Percentiles rank a stretch among this genome's conserved stretches.
Conservation (phyloP, 2,113 vertebrate genomes). For the Scatophagus argus region DNA sequence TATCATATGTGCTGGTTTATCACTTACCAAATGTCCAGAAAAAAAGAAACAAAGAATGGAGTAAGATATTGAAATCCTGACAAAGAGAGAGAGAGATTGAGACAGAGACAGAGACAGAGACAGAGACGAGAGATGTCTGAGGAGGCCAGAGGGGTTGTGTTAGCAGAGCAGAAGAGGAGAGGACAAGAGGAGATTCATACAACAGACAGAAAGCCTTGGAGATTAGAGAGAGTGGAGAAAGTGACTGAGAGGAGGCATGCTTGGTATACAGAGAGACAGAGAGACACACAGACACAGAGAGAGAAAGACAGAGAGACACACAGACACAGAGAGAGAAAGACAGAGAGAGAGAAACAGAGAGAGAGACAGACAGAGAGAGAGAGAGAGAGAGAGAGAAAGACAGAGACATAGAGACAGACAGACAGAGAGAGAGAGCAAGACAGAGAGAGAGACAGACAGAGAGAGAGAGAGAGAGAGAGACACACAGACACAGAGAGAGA, state of each 20-base stretch:
- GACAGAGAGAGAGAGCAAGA: too few species aligned
- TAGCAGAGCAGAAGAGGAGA: constrained; percentile 27
- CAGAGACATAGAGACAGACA: too few species aligned
- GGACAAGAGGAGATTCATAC: constrained; percentile 1
- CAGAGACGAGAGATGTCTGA: constrained; percentile 36
- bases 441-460: too few species aligned
- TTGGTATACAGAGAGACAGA: background rate
- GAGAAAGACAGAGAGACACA: too few species aligned
- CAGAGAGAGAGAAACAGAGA: too few species aligned
- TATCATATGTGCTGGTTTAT: constrained; percentile 52
- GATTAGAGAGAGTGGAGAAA: constrained; percentile 8
- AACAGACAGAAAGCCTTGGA: constrained; percentile 35
- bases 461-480: too few species aligned
- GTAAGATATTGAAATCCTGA: constrained; percentile 38
- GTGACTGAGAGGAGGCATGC: constrained; percentile 48
- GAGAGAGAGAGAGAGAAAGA: too few species aligned
- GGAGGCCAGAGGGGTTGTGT: constrained; percentile 11
- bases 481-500: too few species aligned
- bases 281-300: constrained; percentile 21
- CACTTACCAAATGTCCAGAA: constrained; percentile 43
- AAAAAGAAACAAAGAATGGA: background rate
- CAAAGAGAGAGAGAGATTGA: too few species aligned
- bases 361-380: constrained; percentile 31
- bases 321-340: too few species aligned
- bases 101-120: too few species aligned